Evolutionary conservation across 2,797 vertebrate species (phyloP).

Genomic region (Bryconaethiops microstoma): DNA sequence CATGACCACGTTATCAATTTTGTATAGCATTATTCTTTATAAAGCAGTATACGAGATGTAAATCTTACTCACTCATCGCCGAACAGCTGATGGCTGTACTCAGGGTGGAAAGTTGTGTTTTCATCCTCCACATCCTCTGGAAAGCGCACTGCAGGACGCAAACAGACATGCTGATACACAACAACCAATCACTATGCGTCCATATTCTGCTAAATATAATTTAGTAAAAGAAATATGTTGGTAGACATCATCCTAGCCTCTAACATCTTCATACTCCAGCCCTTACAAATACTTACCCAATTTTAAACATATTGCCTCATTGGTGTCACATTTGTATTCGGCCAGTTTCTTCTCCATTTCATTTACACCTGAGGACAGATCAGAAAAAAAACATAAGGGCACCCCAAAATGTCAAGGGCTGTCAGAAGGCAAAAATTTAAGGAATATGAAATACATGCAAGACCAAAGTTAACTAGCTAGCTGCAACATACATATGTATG

Average conservation of each 20-base stretch:
- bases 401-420: not conserved
- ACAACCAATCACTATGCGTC: not conserved
- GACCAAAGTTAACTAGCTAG: too few relatives aligned
- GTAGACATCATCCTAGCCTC: not conserved
- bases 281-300: slow-evolving; percentile 79
- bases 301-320: slow-evolving; percentile 94
- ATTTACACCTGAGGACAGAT: slow-evolving; percentile 79
- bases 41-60: not conserved
- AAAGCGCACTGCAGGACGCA: slow-evolving; percentile 82
- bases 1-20: not conserved
- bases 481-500: too few relatives aligned
- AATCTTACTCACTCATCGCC: slow-evolving; percentile 97
- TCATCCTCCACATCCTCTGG: slow-evolving; percentile 96
- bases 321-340: slow-evolving; percentile 98
- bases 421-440: not conserved
- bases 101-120: slow-evolving; percentile 91
- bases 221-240: too few relatives aligned
- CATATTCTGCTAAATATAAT: not conserved
- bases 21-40: not conserved
- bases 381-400: not conserved
- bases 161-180: not conserved
- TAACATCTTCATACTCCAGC: not conserved
- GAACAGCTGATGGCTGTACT: slow-evolving; percentile 95
- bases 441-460: too few relatives aligned
- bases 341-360: slow-evolving; percentile 96